Evolutionary conservation across 2,113 vertebrate species (phyloP).

Genomic region (Centropus bengalensis): DNA sequence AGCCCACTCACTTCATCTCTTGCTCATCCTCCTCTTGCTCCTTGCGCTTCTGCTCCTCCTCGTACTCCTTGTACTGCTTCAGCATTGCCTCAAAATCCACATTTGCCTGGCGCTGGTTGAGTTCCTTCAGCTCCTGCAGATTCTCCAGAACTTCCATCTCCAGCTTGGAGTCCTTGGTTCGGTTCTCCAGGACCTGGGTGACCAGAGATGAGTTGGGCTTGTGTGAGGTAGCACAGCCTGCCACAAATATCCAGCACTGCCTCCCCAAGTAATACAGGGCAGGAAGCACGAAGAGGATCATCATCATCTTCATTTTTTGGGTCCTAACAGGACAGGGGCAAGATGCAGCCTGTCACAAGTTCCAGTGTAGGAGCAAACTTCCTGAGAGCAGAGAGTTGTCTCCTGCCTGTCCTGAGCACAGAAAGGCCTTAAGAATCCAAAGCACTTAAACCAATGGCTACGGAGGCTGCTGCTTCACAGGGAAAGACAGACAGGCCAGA

Average conservation of each 20-base stretch:
- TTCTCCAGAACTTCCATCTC: slow-evolving; percentile 99
- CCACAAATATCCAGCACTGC: background rate
- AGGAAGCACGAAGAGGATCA: background rate
- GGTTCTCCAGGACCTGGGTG: slow-evolving; percentile 91
- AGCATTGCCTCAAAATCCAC: slow-evolving; percentile 94
- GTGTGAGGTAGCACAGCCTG: background rate
- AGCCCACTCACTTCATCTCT: slow-evolving; percentile 83
- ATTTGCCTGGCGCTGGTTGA: slow-evolving; percentile 94
- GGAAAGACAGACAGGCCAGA: background rate
- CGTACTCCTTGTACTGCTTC: slow-evolving; percentile 81
- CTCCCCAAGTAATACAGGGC: background rate
- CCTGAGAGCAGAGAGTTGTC: background rate
- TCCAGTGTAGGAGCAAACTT: background rate
- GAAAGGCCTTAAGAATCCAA: background rate
- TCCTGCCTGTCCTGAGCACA: background rate
- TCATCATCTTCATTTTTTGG: background rate
- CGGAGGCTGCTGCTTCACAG: background rate
- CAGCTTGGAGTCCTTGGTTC: slow-evolving; percentile 95
- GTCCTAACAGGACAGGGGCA: background rate
- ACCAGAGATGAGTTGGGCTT: background rate
- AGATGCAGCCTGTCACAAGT: background rate
- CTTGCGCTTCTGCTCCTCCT: slow-evolving; percentile 78
- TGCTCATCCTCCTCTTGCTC: slow-evolving; percentile 89
- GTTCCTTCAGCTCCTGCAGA: slow-evolving; percentile 95
- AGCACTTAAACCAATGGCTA: accelerated